Evolutionary conservation across 1,140 invertebrate genomes (phyloP), one percentile per base, ranked within the genome.

Genomic region (Eupristina koningsbergeri): DNA sequence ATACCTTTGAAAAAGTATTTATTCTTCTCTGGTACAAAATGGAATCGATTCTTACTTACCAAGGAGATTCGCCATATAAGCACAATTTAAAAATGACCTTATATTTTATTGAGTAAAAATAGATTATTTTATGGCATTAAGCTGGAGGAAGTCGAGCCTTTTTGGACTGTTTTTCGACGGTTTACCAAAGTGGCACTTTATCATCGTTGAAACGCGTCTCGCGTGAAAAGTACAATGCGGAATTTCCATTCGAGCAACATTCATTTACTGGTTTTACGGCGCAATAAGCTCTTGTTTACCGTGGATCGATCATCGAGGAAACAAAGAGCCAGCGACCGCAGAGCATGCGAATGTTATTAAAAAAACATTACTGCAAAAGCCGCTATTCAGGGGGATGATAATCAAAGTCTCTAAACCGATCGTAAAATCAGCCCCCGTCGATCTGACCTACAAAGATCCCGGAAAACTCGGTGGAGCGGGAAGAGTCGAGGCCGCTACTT

Each of bases 381-480:
- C 63, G 11, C 41, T 58, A 34, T 80, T 80, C 29, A 67, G 2
- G 31, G n/a, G 13, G 3, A 29, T 15, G 63, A 80, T 80, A 80
- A 80, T 80, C 26, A 80, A 80, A 9, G 39, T 45, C 26, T 31
- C 15, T 11, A 53, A 53, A 80, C 34, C 69, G 53, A 31, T 81
- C 80, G 53, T 81, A 81, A 81, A 81, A 81, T 13, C 76, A 63
- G 61, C 61, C 76, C 80, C 53, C 34, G 29, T 64, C 1, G 26
- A 15, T 36, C 61, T 36, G 73, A 71, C 36, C 67, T n/a, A 71
- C 7, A 71, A 41, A 71, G 36, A 36, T 17, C 41, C 17, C 31
- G 64, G 19, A 41, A 53, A 36, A 39, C 5, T 19, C 9, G 36
- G 0, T 39, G 15, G 36, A 29, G 34, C 34, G 34, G 31, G 26